Evolutionary conservation across 1,140 invertebrate genomes (phyloP).

Genomic region (Amphibalanus amphitrite): DNA sequence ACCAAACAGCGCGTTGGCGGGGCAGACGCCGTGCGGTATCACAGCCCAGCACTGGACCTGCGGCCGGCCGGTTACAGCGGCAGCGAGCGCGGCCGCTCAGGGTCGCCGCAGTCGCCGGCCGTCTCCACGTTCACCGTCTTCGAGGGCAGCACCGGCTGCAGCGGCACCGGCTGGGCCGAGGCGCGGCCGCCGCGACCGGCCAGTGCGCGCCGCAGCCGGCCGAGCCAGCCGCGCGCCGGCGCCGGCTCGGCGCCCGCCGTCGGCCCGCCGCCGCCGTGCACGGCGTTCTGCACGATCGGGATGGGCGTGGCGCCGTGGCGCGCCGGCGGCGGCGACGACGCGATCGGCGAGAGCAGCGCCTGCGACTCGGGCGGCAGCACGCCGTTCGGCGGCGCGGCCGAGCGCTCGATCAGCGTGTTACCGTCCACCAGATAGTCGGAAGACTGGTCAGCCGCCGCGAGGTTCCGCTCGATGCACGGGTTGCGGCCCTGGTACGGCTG

Average conservation of each 20-base stretch:
- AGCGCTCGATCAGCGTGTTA: slow-evolving; percentile 49
- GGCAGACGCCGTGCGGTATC: too few species aligned
- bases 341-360: neutral
- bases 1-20: too few species aligned
- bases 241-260: slow-evolving; percentile 3
- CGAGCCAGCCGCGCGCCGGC: neutral
- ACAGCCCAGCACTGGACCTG: too few species aligned
- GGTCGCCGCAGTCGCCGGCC: neutral
- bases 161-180: slow-evolving; percentile 19
- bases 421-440: slow-evolving; percentile 41
- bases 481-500: slow-evolving; percentile 76
- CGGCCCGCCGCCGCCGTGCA: slow-evolving; percentile 28
- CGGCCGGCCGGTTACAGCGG: neutral
- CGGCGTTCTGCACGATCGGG: slow-evolving; percentile 55
- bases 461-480: slow-evolving; percentile 69
- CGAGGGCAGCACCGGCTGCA: slow-evolving; percentile 8
- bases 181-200: slow-evolving; percentile 12
- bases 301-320: slow-evolving; percentile 23
- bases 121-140: neutral
- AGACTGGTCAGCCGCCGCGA: slow-evolving; percentile 33
- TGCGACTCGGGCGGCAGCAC: slow-evolving; percentile 22
- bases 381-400: slow-evolving; percentile 28
- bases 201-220: neutral
- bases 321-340: too few species aligned
- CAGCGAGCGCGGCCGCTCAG: neutral